These are phyloP conservation scores for Spialia ferax DNA, from an alignment of 2,888 invertebrate genomes.

Conservation along the genomic window DNA sequence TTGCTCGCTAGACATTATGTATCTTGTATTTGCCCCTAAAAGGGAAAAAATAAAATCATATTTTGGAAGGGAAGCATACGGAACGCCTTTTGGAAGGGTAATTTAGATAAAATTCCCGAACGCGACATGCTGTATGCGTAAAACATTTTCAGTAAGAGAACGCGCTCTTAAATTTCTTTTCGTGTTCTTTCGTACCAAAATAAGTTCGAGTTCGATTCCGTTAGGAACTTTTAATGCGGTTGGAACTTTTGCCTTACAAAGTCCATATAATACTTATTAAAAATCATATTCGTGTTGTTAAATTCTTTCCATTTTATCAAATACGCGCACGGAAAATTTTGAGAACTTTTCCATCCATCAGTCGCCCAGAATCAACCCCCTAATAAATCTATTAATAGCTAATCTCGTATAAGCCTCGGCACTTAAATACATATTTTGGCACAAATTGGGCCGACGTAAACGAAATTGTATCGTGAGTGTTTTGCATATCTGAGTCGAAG, in stretches of 20 bases:
- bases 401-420: slow-evolving; percentile 2
- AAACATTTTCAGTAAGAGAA: slow-evolving; percentile 14
- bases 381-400: slow-evolving; percentile 3
- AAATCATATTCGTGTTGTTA: not conserved
- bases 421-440: slow-evolving; percentile 4
- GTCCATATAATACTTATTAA: not conserved
- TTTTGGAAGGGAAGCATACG: slow-evolving; percentile 58
- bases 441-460: slow-evolving; percentile 39
- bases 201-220: slow-evolving; percentile 4
- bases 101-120: slow-evolving; percentile 56
- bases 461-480: slow-evolving; percentile 51
- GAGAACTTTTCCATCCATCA: not conserved
- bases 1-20: slow-evolving; percentile 56
- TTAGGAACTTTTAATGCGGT: not conserved
- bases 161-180: slow-evolving; percentile 16
- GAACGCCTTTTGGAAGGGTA: slow-evolving; percentile 51
- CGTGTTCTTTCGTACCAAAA: not conserved
- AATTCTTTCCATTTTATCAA: not conserved
- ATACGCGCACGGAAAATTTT: not conserved
- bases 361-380: not conserved
- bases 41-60: slow-evolving; percentile 66
- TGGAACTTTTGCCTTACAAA: not conserved
- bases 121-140: slow-evolving; percentile 25
- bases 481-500: slow-evolving; percentile 56
- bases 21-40: slow-evolving; percentile 60